Conservation (phyloP, 2,888 invertebrate species). For the Oxycera nigricornis region DNA sequence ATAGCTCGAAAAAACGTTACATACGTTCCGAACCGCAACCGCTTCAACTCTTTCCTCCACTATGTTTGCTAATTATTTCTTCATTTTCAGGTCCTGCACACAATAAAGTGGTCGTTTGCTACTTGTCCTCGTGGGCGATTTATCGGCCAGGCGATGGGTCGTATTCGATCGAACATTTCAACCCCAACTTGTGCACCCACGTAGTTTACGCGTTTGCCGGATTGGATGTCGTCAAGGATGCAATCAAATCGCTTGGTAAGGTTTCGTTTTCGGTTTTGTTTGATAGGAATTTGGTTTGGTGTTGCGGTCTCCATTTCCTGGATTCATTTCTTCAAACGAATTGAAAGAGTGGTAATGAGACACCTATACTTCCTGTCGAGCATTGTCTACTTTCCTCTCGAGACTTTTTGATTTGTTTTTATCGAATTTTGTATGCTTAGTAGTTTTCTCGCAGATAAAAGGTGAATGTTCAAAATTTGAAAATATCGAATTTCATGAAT, state of each 20-base stretch:
- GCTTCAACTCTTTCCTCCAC: background rate
- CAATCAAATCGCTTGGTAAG: conserved; percentile 75
- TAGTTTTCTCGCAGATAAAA: too few relatives aligned
- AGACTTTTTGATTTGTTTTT: background rate
- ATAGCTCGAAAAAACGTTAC: background rate
- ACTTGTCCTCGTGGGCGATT: conserved; percentile 80
- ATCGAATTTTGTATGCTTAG: too few relatives aligned
- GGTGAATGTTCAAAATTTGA: too few relatives aligned
- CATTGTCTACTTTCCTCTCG: background rate
- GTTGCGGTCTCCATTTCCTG: background rate
- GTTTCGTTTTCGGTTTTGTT: conserved; percentile 39
- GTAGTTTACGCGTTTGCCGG: conserved; percentile 84
- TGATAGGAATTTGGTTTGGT: background rate
- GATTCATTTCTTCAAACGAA: background rate
- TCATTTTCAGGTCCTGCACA: conserved; percentile 69
- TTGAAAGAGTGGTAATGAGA: background rate
- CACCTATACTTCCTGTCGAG: too few relatives aligned
- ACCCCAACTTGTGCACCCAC: conserved; percentile 80
- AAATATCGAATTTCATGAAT: too few relatives aligned
- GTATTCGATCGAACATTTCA: conserved; percentile 72
- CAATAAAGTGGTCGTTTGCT: conserved; percentile 80
- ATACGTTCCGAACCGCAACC: background rate
- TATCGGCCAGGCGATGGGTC: conserved; percentile 73
- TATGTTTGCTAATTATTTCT: background rate
- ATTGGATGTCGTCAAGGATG: conserved; percentile 69